phyloP scores from a whole-genome alignment of 2,797 vertebrate genomes.

The Heteromormyrus szaboi region DNA sequence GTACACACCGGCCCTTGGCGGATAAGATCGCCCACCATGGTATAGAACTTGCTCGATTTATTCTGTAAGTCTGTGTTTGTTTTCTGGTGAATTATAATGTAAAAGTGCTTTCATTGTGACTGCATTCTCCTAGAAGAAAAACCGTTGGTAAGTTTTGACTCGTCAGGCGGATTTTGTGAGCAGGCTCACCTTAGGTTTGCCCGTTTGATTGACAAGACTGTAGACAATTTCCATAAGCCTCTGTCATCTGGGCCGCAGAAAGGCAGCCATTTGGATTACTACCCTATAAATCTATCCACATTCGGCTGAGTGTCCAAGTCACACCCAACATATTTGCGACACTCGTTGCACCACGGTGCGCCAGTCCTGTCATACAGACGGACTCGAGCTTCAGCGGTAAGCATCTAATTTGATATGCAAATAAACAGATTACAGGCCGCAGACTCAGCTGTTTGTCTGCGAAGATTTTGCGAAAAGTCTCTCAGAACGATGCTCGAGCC shows the following conservation, averaged over 20 bases:
- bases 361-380: not conserved
- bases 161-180: not conserved
- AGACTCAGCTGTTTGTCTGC: not conserved
- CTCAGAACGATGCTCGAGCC: not conserved
- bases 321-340: not conserved
- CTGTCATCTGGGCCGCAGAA: slow-evolving; percentile 20
- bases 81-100: not conserved
- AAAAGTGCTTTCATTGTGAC: not conserved
- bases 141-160: not conserved
- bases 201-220: slow-evolving; percentile 24
- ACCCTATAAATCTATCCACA: slow-evolving; percentile 23
- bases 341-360: not conserved
- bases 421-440: not conserved
- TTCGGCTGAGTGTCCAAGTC: not conserved
- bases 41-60: not conserved
- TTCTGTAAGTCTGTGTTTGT: not conserved
- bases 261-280: slow-evolving; percentile 24
- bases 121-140: not conserved
- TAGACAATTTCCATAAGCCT: slow-evolving; percentile 21
- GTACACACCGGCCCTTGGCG: not conserved
- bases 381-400: not conserved
- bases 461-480: not conserved
- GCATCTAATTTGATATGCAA: not conserved
- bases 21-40: not conserved
- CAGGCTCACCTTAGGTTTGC: not conserved